These are phyloP conservation scores for Siniperca chuatsi DNA, from an alignment of 2,113 vertebrate genomes.

Conservation along the genomic window DNA sequence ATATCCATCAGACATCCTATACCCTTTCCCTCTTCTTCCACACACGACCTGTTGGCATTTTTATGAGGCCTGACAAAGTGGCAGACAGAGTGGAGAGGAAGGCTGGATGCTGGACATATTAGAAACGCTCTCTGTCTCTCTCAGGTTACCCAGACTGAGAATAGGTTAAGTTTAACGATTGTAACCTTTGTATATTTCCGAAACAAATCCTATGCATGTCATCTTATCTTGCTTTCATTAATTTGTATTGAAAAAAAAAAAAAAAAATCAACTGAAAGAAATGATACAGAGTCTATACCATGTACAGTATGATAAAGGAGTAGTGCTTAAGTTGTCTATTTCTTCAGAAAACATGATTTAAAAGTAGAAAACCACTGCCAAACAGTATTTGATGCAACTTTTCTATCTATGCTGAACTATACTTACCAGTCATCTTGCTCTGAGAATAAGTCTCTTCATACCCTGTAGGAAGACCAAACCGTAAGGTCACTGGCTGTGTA, in stretches of 20 bases:
- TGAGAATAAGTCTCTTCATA: constrained; percentile 70
- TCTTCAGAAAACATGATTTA: not conserved
- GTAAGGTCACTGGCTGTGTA: constrained; percentile 35
- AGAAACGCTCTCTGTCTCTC: constrained; percentile 67
- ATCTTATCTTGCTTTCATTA: constrained; percentile 22
- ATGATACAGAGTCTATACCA: not conserved
- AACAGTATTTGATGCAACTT: not conserved
- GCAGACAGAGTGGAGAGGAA: constrained; percentile 59
- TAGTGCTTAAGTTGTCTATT: not conserved
- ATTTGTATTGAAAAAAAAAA: not conserved
- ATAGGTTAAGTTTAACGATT: constrained; percentile 65
- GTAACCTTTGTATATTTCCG: constrained; percentile 46
- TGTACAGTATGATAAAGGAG: not conserved
- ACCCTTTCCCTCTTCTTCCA: constrained; percentile 44
- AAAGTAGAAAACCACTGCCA: not conserved
- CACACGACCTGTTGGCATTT: constrained; percentile 74
- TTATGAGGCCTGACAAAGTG: constrained; percentile 80
- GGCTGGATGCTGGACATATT: constrained; percentile 69
- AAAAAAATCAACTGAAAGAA: not conserved
- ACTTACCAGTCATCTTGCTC: constrained; percentile 68
- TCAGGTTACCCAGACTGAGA: constrained; percentile 70
- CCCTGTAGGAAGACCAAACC: constrained; percentile 62
- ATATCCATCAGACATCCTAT: constrained; percentile 77
- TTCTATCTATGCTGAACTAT: constrained; percentile 16
- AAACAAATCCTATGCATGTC: constrained; percentile 56